Evolutionary conservation across 1,140 invertebrate genomes (phyloP), one percentile per base, ranked within the genome.

Genomic region (Dufourea novaeangliae): DNA sequence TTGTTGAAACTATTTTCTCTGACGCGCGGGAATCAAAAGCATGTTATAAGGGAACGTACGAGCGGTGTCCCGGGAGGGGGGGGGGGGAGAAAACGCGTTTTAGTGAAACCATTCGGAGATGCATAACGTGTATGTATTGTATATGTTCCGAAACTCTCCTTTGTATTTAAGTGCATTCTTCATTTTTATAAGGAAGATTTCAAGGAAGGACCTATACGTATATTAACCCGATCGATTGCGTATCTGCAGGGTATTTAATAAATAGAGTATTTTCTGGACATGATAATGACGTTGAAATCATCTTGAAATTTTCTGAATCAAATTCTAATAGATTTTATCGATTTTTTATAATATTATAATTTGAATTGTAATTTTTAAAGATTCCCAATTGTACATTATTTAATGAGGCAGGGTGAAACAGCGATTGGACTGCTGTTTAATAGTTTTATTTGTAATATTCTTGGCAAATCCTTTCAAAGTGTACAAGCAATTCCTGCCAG

Each of bases 141-240:
- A 52, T 73, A 73, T 64, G 44, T 68, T 62, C 37, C 29, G 27
- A 68, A 75, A n/a, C 20, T n/a, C 29, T 32, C 10, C n/a, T 67
- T 75, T 34, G 22, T 75, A 68, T 75, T 66, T 67, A 67, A n/a
- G 56, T 39, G 32, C 41, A n/a, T 57, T 75, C 72, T 56, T 75
- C 50, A 37, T 57, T 75, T 75, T 68, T 75, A 67, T 67, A 68
- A 67, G 14, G 46, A 54, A 64, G 14, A 41, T 25, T 70, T 70
- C 3, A n/a, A 57, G 17, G 8, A 29, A 52, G 22, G 50, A 69
- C 7, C 63, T 44, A 44, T 29, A 25, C 46, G 61, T 6, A n/a
- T 5, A 50, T 70, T n/a, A n/a, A n/a, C n/a, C 2, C 29, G 20
- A 17, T 50, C 25, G 17, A 50, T 50, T 52, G 8, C n/a, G 29